These are phyloP conservation scores for Leucophenga montana DNA, from an alignment of 2,888 invertebrate genomes.

Conservation along the genomic window DNA sequence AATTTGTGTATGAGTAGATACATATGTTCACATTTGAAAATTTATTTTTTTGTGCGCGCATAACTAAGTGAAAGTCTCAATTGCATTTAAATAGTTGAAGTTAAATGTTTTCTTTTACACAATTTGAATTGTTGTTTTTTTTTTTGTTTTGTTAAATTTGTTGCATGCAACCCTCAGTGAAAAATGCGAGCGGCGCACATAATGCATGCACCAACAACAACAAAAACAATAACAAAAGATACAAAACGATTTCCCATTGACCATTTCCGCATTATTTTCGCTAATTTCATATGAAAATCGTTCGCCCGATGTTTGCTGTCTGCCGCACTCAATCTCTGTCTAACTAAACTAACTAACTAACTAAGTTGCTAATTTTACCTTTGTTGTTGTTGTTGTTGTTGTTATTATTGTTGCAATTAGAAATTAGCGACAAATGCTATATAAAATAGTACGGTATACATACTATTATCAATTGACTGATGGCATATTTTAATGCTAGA, in stretches of 20 bases:
- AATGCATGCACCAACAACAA: neutral
- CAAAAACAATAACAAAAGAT: neutral
- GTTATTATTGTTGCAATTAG: constrained; percentile 10
- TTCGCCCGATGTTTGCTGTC: neutral
- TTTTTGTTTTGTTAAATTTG: neutral
- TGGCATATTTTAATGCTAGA: no score
- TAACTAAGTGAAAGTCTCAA: neutral
- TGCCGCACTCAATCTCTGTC: neutral
- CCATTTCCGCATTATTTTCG: constrained; percentile 19
- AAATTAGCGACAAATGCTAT: constrained; percentile 9
- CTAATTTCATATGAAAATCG: neutral
- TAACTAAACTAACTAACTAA: neutral
- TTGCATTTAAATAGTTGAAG: constrained; percentile 3
- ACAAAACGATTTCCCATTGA: constrained; percentile 20
- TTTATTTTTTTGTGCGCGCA: neutral
- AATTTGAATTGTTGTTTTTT: neutral
- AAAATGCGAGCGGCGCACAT: neutral
- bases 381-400: neutral
- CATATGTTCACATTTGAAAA: no score
- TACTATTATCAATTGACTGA: no score
- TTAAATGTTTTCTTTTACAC: no score
- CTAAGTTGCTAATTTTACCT: neutral
- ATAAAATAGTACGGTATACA: no score
- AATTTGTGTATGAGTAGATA: no score
- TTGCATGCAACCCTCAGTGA: neutral